phyloP scores from a whole-genome alignment of 2,113 vertebrate genomes.

The Callorhinus ursinus region DNA sequence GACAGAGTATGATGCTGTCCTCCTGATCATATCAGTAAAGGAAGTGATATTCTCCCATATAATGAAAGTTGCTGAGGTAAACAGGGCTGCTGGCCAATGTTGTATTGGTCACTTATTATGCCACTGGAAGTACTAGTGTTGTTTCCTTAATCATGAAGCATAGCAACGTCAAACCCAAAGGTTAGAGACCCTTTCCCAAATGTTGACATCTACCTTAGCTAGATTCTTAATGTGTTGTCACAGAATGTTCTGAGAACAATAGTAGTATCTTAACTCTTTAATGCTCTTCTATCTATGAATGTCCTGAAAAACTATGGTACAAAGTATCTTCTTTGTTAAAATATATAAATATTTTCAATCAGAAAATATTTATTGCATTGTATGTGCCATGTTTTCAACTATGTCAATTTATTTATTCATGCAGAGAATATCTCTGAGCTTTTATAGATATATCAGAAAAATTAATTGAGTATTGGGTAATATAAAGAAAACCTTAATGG shows the following conservation, averaged over 20 bases:
- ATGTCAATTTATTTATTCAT: background rate
- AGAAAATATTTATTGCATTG: background rate
- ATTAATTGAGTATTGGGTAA: background rate
- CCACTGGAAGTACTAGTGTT: background rate
- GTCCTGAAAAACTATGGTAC: background rate
- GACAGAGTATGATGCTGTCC: background rate
- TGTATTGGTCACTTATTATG: background rate
- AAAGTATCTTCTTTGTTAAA: background rate
- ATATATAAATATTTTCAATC: background rate
- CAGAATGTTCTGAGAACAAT: background rate
- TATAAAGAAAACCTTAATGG: background rate
- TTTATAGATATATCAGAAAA: background rate
- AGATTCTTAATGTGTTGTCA: background rate
- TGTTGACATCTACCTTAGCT: background rate
- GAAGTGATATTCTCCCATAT: background rate
- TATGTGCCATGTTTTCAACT: background rate
- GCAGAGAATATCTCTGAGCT: background rate
- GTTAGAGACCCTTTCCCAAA: background rate
- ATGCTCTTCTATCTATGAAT: background rate
- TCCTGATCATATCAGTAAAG: background rate
- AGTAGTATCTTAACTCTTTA: background rate
- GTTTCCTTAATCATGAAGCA: background rate
- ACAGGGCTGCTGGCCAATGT: background rate
- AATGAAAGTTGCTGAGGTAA: background rate
- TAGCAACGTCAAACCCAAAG: background rate